These are phyloP conservation scores for Hofmannophila pseudospretella DNA, from an alignment of 2,888 invertebrate genomes.

Conservation along the genomic window DNA sequence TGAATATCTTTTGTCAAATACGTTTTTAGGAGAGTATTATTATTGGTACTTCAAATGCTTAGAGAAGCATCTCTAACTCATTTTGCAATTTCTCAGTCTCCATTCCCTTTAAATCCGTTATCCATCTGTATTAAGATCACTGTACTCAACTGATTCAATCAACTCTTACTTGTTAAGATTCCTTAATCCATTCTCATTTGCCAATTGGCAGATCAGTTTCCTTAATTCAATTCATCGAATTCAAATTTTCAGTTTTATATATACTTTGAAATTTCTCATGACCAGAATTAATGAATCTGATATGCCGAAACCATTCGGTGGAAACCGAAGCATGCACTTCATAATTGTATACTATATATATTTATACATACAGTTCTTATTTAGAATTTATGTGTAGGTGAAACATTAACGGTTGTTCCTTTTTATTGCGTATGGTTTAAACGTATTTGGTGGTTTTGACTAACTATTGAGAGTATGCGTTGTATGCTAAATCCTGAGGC, in stretches of 20 bases:
- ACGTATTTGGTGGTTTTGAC: constrained; percentile 40
- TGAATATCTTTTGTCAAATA: constrained; percentile 7
- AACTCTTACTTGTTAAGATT: too few relatives aligned
- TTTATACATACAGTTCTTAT: constrained; percentile 5
- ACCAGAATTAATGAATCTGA: neutral
- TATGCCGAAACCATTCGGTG: neutral
- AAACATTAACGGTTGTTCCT: constrained; percentile 13
- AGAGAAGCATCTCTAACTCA: constrained; percentile 25
- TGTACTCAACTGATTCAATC: too few relatives aligned
- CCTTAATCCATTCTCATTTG: too few relatives aligned
- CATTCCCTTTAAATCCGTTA: neutral
- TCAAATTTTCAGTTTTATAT: too few relatives aligned
- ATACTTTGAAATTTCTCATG: too few relatives aligned
- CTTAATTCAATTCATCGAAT: too few relatives aligned
- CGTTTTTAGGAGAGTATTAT: constrained; percentile 37
- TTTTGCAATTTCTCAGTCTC: constrained; percentile 18
- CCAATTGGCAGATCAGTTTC: too few relatives aligned
- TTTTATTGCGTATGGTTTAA: constrained; percentile 18
- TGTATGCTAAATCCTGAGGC: constrained; percentile 79
- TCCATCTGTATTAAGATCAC: too few relatives aligned
- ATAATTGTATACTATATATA: constrained; percentile 8
- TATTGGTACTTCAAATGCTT: constrained; percentile 48
- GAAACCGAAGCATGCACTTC: neutral
- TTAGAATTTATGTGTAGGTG: constrained; percentile 5
- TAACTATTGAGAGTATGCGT: constrained; percentile 71